Evolutionary conservation across 2,888 invertebrate species (phyloP), one percentile per base, ranked within the genome.

Genomic region (Malthinus seriepunctatus): DNA sequence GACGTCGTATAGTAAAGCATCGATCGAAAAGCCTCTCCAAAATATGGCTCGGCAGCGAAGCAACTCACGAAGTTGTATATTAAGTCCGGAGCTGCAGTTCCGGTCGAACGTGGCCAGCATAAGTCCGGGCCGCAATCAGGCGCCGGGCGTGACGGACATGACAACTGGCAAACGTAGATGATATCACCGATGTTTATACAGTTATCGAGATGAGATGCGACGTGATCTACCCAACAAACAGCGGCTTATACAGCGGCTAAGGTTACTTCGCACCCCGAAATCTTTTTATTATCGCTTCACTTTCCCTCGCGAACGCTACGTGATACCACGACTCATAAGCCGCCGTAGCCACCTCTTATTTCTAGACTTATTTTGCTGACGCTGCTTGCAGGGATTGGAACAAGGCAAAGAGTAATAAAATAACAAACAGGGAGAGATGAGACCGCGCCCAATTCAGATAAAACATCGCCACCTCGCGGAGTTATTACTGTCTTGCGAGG

Each of bases 41-140:
- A 62, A 62, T 62, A 62, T 60, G 51, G 53, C 50, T 66, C 58
- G 57, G 58, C 60, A 63, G 66, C 63, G 64, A 66, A 63, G 67
- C 69, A 68, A 67, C 68, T 69, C 68, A 67, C 66, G 67, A 67
- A 68, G 66, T 69, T 68, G 67, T 68, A 68, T 60, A 60, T 68
- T 67, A 67, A 65, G 69, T 71, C 69, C 67, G 68, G 68, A 62
- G 66, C 69, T 71, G 72, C 72, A 71, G 72, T 71, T 72, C 67
- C 64, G 62, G 66, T 54, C 68, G 66, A 64, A 78, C 77, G 76
- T 77, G 77, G 75, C 73, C 76, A 67, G 77, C 78, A 77, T 77
- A 72, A 71, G 70, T 71, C 71, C 70, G 63, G 67, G 69, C 70
- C 72, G 74, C 76, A 77, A 76, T 76, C 76, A 76, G 73, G 70